Percentiles rank a stretch among this genome's conserved stretches.
These are phyloP conservation scores for Spilosoma lubricipeda DNA, from an alignment of 2,888 invertebrate genomes.

Conservation along the genomic window DNA sequence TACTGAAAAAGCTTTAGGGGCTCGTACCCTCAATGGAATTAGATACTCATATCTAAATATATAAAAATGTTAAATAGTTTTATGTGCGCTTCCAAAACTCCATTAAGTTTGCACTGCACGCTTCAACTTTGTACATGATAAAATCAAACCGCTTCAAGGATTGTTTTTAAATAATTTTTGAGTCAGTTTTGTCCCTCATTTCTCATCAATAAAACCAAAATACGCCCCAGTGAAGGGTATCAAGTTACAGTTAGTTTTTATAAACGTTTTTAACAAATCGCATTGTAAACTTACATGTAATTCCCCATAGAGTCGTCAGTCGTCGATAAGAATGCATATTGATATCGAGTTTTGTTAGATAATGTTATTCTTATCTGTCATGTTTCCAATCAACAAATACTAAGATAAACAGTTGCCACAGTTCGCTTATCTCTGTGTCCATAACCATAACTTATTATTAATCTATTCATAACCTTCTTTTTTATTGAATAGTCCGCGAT, in stretches of 20 bases:
- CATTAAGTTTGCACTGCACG: no score
- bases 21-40: neutral
- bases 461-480: neutral
- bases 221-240: no score
- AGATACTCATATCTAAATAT: neutral
- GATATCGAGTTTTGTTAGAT: conserved; percentile 11
- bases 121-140: no score
- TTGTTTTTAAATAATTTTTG: no score
- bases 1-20: neutral
- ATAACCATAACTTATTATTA: neutral
- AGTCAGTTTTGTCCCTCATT: no score
- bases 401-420: conserved; percentile 5
- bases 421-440: neutral
- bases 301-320: neutral
- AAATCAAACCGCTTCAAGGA: no score
- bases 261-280: neutral
- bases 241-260: neutral
- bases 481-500: neutral
- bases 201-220: no score
- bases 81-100: no score
- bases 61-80: no score
- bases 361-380: conserved; percentile 15
- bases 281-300: neutral
- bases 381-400: conserved; percentile 16
- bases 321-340: conserved; percentile 4